Evolutionary conservation across 2,888 invertebrate genomes (phyloP).

Genomic region (Hypolimnas misippus): DNA sequence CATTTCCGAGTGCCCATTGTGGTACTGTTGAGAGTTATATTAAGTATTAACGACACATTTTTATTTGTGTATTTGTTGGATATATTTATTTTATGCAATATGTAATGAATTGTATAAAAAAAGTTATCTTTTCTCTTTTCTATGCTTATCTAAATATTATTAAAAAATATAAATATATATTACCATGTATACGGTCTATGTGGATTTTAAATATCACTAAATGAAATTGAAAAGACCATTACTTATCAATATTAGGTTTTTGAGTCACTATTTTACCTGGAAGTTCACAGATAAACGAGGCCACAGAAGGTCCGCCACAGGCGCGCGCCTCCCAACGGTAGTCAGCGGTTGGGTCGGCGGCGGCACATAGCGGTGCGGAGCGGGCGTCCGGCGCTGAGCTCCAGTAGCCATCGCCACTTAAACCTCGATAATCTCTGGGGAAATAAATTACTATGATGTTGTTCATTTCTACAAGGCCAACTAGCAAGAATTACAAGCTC

Average conservation of each 20-base stretch:
- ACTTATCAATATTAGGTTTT: neutral
- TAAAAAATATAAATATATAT: no score
- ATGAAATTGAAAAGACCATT: no score
- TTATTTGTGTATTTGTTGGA: no score
- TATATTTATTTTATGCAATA: no score
- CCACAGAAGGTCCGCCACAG: slow-evolving; percentile 90
- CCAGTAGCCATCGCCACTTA: slow-evolving; percentile 89
- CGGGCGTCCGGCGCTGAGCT: slow-evolving; percentile 86
- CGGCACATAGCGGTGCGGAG: slow-evolving; percentile 87
- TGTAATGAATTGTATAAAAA: no score
- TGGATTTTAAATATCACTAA: no score
- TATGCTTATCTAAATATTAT: no score
- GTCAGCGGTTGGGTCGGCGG: slow-evolving; percentile 89
- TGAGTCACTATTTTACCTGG: slow-evolving; percentile 80
- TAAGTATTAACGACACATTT: no score
- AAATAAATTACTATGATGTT: neutral
- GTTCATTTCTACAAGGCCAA: neutral
- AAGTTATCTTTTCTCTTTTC: no score
- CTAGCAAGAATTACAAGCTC: no score
- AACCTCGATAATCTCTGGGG: slow-evolving; percentile 83
- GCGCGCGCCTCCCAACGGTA: slow-evolving; percentile 90
- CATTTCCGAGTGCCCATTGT: slow-evolving; percentile 87
- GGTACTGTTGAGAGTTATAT: slow-evolving; percentile 83
- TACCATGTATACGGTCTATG: no score
- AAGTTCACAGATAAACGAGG: slow-evolving; percentile 91